Percentiles rank a stretch among this genome's conserved stretches.
Evolutionary conservation across 2,888 invertebrate genomes (phyloP).

Genomic region (Deroplatys truncata): DNA sequence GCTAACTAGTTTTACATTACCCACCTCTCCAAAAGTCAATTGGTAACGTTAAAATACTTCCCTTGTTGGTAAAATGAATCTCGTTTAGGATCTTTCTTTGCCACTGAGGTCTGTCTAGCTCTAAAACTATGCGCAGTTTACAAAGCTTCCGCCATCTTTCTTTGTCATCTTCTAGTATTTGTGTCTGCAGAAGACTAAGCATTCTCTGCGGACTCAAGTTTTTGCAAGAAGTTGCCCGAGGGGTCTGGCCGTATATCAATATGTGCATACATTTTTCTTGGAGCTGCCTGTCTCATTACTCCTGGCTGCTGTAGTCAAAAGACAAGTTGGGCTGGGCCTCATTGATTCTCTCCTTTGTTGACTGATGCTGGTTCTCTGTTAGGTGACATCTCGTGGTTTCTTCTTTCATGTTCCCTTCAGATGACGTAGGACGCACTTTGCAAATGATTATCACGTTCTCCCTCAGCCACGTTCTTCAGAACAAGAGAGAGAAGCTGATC

Average conservation of each 20-base stretch:
- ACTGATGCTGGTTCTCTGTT: not conserved
- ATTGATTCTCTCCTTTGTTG: not conserved
- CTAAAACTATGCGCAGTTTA: not conserved
- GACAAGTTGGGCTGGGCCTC: not conserved
- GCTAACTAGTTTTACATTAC: too few relatives aligned
- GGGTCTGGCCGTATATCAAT: not conserved
- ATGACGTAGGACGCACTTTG: not conserved
- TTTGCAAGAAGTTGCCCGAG: not conserved
- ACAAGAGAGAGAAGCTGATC: too few relatives aligned
- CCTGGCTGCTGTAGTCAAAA: not conserved
- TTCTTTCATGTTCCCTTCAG: not conserved
- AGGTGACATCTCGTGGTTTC: not conserved
- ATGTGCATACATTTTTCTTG: not conserved
- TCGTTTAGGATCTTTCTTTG: too few relatives aligned
- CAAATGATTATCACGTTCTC: not conserved
- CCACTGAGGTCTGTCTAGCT: too few relatives aligned
- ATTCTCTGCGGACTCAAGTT: not conserved
- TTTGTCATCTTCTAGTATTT: not conserved
- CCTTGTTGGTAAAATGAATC: too few relatives aligned
- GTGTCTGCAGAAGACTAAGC: too few relatives aligned
- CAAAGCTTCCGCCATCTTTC: not conserved
- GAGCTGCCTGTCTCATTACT: not conserved
- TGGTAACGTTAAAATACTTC: too few relatives aligned
- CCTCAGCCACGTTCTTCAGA: too few relatives aligned
- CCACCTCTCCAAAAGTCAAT: too few relatives aligned